Conservation (phyloP, 2,888 invertebrate species). For the Rhagophthalmus giganteus region DNA sequence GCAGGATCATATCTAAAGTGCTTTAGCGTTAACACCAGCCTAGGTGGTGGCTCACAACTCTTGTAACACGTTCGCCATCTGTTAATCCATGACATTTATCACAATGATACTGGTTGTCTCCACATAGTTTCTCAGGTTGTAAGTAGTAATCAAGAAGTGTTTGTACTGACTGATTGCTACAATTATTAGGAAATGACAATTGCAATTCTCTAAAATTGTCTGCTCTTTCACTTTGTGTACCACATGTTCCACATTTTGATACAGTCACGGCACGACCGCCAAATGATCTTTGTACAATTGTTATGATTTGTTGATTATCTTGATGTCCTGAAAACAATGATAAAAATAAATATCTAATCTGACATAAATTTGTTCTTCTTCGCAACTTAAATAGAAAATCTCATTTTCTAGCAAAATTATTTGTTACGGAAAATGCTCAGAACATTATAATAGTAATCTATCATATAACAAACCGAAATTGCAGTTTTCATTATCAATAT, state of each 20-base stretch:
- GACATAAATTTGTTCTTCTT: too few species aligned
- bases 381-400: too few species aligned
- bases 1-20: constrained; percentile 77
- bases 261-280: constrained; percentile 76
- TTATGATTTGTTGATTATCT: constrained; percentile 32
- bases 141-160: constrained; percentile 77
- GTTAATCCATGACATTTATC: constrained; percentile 72
- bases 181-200: constrained; percentile 67
- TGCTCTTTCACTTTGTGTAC: constrained; percentile 69
- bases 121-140: constrained; percentile 74
- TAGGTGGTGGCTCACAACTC: constrained; percentile 74
- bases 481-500: too few species aligned
- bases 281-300: constrained; percentile 71
- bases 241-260: constrained; percentile 74
- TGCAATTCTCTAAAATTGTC: constrained; percentile 83
- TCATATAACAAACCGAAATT: too few species aligned
- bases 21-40: constrained; percentile 78
- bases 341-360: neutral
- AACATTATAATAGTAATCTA: too few species aligned
- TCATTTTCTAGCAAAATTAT: too few species aligned
- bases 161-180: constrained; percentile 68
- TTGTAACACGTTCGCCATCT: constrained; percentile 74
- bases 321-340: neutral
- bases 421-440: too few species aligned
- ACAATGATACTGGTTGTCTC: constrained; percentile 83